Conservation (phyloP, 2,888 invertebrate species). For the Suillia variegata region DNA sequence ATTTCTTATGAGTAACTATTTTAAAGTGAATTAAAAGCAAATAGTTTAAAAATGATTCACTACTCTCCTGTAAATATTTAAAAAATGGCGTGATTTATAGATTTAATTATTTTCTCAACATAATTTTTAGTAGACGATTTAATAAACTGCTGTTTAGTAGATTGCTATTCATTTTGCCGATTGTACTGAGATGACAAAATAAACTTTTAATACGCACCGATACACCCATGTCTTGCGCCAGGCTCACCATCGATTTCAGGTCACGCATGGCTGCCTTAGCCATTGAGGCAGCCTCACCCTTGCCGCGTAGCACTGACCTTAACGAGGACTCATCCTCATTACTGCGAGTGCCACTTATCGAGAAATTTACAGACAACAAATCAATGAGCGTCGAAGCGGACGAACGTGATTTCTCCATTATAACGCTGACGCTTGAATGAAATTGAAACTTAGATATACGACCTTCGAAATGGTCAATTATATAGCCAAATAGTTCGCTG, state of each 20-base stretch:
- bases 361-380: constrained; percentile 51
- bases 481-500: constrained; percentile 48
- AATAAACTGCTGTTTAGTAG: background rate
- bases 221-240: constrained; percentile 76
- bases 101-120: too few species aligned
- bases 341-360: constrained; percentile 50
- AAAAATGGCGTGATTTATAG: too few species aligned
- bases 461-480: constrained; percentile 62
- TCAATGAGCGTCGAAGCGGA: constrained; percentile 55
- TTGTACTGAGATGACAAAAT: too few species aligned
- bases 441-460: constrained; percentile 73
- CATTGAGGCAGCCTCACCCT: constrained; percentile 69
- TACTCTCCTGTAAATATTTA: too few species aligned
- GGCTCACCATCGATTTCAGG: constrained; percentile 73
- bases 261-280: constrained; percentile 77
- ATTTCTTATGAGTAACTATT: too few species aligned
- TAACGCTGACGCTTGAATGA: constrained; percentile 70
- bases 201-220: constrained; percentile 65
- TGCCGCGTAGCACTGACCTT: constrained; percentile 70
- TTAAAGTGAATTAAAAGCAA: too few species aligned
- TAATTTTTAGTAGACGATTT: background rate
- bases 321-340: constrained; percentile 52
- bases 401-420: constrained; percentile 65
- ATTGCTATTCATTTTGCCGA: too few species aligned
- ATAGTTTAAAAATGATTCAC: too few species aligned